Conservation (phyloP, 2,888 invertebrate species). For the Euzetes globulus region DNA sequence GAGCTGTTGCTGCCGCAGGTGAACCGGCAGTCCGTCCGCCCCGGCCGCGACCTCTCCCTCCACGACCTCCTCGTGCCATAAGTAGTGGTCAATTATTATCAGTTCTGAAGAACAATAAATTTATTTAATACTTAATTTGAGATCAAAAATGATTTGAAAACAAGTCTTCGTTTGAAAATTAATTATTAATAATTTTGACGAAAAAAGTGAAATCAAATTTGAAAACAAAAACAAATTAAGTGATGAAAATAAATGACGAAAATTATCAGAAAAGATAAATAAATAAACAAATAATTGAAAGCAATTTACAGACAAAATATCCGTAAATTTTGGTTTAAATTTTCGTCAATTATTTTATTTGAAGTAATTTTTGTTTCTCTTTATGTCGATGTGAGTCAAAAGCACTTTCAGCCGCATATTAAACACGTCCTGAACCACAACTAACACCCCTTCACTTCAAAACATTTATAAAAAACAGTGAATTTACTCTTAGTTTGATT, state of each 20-base stretch:
- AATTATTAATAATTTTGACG: not conserved
- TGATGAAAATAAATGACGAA: not conserved
- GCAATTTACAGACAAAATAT: not conserved
- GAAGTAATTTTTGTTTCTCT: not conserved
- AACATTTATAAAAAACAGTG: too few relatives aligned
- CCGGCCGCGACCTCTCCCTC: not conserved
- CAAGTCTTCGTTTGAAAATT: not conserved
- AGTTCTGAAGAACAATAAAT: not conserved
- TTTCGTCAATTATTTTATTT: conserved; percentile 2
- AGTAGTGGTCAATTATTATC: not conserved
- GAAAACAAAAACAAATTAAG: not conserved
- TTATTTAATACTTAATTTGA: not conserved
- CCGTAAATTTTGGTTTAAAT: not conserved
- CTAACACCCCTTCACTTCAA: not conserved
- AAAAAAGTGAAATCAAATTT: not conserved
- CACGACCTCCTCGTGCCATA: conserved; percentile 2
- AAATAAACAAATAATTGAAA: not conserved
- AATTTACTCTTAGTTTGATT: too few relatives aligned
- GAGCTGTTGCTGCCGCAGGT: not conserved
- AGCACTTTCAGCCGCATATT: not conserved
- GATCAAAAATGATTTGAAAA: not conserved
- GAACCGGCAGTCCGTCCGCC: not conserved
- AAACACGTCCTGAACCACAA: not conserved
- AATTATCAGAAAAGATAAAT: not conserved
- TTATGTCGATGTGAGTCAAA: not conserved